Conservation (phyloP, 2,888 invertebrate genomes). For the Protonemura montana region DNA sequence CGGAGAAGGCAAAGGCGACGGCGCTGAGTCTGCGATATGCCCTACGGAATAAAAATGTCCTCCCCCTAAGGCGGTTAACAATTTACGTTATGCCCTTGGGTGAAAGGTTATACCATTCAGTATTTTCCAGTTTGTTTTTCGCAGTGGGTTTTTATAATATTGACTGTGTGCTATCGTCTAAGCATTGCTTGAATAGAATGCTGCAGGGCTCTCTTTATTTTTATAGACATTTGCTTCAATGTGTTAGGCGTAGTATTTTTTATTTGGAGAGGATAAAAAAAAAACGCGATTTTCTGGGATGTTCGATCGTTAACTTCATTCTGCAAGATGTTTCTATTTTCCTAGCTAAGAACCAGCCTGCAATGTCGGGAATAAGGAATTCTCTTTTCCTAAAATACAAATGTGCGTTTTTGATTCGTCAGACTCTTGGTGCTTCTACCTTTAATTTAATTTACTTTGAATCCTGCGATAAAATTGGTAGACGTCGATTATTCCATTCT, state of each 20-base stretch:
- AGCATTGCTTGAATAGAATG: not conserved
- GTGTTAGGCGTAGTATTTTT: constrained; percentile 12
- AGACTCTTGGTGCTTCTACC: not conserved
- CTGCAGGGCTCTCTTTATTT: not conserved
- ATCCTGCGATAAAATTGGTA: constrained; percentile 26
- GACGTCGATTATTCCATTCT: not conserved
- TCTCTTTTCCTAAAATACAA: not conserved
- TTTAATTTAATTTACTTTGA: not conserved
- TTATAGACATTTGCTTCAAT: constrained; percentile 12
- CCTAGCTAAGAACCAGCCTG: not conserved
- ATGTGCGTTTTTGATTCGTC: constrained; percentile 15
- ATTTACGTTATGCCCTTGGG: constrained; percentile 34
- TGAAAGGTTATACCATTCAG: constrained; percentile 34
- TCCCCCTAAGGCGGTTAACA: constrained; percentile 29
- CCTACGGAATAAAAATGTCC: not conserved
- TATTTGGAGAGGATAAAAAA: not conserved
- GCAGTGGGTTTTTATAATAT: constrained; percentile 26
- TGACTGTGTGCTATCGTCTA: not conserved
- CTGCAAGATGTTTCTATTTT: not conserved
- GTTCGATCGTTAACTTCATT: not conserved
- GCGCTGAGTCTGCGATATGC: not conserved
- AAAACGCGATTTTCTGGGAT: not conserved
- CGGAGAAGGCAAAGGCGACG: not conserved
- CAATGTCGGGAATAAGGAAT: not conserved
- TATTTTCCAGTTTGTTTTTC: constrained; percentile 33